These are phyloP conservation scores for Platichthys flesus DNA, from an alignment of 2,113 vertebrate genomes.

Conservation along the genomic window DNA sequence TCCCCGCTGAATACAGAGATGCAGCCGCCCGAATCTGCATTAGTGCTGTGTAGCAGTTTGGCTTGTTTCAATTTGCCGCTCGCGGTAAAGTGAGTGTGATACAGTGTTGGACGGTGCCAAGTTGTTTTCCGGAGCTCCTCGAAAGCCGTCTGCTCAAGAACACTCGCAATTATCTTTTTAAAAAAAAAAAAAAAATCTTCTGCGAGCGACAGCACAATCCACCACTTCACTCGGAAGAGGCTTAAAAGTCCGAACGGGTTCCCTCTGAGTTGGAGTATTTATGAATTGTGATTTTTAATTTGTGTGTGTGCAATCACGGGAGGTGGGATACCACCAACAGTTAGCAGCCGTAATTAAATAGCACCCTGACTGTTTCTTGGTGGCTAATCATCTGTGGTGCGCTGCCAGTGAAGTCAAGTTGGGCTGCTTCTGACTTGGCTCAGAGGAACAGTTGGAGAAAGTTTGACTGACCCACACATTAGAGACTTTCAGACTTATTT, in stretches of 20 bases:
- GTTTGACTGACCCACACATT: slow-evolving; percentile 47
- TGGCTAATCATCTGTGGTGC: slow-evolving; percentile 31
- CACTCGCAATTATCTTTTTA: slow-evolving; percentile 78
- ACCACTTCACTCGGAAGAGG: slow-evolving; percentile 65
- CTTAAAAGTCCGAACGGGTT: slow-evolving; percentile 68
- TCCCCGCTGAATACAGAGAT: slow-evolving; percentile 77
- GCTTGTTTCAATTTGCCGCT: slow-evolving; percentile 78
- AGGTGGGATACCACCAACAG: slow-evolving; percentile 72
- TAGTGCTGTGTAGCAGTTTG: slow-evolving; percentile 64
- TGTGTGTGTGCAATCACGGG: slow-evolving; percentile 61
- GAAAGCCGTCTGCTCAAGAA: slow-evolving; percentile 71
- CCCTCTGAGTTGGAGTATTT: slow-evolving; percentile 70
- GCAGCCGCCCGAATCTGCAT: slow-evolving; percentile 71
- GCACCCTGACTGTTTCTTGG: slow-evolving; percentile 67
- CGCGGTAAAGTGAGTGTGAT: slow-evolving; percentile 66
- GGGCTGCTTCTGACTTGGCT: slow-evolving; percentile 56
- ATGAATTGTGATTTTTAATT: slow-evolving; percentile 70
- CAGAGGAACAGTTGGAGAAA: slow-evolving; percentile 46
- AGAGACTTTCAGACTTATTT: neutral
- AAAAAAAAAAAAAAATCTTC: slow-evolving; percentile 69
- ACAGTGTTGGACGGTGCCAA: slow-evolving; percentile 67
- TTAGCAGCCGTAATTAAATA: slow-evolving; percentile 73
- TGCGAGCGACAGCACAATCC: slow-evolving; percentile 54
- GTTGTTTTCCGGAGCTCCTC: slow-evolving; percentile 73
- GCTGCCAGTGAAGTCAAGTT: slow-evolving; percentile 51